phyloP scores from a whole-genome alignment of 2,797 vertebrate genomes.

The Sebastes hubbsi region DNA sequence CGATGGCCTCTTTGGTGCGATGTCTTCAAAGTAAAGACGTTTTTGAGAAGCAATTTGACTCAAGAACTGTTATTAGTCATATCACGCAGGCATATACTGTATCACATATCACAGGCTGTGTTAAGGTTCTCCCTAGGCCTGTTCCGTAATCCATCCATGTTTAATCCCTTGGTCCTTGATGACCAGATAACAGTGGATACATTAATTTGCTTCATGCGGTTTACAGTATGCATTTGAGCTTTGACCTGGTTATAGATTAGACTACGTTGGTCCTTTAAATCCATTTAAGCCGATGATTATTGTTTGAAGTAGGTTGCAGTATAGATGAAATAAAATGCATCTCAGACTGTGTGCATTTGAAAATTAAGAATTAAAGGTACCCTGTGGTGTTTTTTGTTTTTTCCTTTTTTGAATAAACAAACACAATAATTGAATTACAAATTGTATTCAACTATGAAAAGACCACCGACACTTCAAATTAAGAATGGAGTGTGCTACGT shows the following conservation, averaged over 20 bases:
- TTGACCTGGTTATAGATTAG: background rate
- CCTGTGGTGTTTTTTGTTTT: background rate
- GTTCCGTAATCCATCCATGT: background rate
- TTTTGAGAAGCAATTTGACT: background rate
- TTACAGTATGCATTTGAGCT: background rate
- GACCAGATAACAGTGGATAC: background rate
- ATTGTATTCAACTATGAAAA: background rate
- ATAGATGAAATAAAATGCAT: background rate
- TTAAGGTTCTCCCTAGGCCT: background rate
- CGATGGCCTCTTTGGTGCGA: background rate
- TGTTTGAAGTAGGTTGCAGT: background rate
- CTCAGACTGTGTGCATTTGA: background rate
- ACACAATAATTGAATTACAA: background rate
- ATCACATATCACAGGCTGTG: background rate
- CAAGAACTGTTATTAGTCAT: background rate
- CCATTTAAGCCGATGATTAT: background rate
- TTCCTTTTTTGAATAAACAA: background rate
- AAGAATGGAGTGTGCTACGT: background rate
- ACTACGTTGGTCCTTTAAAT: background rate
- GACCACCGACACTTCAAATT: background rate
- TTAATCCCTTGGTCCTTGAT: background rate
- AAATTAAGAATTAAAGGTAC: background rate
- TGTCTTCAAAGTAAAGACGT: background rate
- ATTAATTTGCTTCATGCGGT: background rate
- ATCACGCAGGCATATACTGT: background rate